Evolutionary conservation across 2,888 invertebrate species (phyloP).

Genomic region (Ommatoiulus sabulosus): DNA sequence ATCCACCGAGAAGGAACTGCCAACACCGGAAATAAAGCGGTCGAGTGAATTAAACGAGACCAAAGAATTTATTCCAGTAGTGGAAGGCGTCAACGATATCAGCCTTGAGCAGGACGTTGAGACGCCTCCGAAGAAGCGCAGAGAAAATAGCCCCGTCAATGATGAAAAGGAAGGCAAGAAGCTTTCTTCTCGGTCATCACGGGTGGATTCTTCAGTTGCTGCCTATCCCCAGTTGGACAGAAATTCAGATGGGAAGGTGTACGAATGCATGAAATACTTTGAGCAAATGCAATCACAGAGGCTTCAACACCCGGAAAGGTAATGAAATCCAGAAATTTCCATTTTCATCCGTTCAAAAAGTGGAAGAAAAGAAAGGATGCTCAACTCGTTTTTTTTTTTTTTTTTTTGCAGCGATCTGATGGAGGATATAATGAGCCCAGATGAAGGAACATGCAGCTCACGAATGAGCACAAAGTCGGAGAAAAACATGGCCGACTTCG

Average conservation of each 20-base stretch:
- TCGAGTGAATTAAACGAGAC: not conserved
- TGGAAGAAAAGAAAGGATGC: not conserved
- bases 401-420: slow-evolving; percentile 72
- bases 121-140: slow-evolving; percentile 39
- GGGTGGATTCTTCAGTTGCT: not conserved
- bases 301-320: slow-evolving; percentile 45
- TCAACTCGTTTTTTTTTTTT: too few species aligned
- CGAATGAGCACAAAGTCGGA: slow-evolving; percentile 92
- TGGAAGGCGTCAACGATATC: not conserved
- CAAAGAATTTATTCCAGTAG: not conserved
- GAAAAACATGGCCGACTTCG: slow-evolving; percentile 94
- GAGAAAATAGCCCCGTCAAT: not conserved
- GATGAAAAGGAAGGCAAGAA: slow-evolving; percentile 4
- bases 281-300: slow-evolving; percentile 54
- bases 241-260: slow-evolving; percentile 49
- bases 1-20: not conserved
- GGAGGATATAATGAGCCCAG: slow-evolving; percentile 72
- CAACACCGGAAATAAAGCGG: not conserved
- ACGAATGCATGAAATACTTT: slow-evolving; percentile 57
- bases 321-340: not conserved
- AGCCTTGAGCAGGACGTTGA: not conserved
- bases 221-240: not conserved
- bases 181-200: not conserved
- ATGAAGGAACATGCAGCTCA: slow-evolving; percentile 89
- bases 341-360: not conserved